Conservation (phyloP, 2,888 invertebrate genomes). For the Lithosia quadra region DNA sequence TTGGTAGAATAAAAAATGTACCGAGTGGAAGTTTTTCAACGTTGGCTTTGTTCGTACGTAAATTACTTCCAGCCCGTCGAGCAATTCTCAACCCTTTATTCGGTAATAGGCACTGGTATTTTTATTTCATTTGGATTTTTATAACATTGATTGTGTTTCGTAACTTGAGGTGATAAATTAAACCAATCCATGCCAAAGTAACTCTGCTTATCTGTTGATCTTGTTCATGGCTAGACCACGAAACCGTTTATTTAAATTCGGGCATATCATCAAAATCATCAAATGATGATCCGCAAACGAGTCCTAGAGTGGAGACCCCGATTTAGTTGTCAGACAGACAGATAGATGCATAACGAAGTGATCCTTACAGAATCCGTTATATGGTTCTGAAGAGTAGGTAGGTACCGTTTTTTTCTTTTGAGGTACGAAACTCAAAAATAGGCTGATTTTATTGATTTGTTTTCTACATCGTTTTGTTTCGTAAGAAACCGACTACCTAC, state of each 20-base stretch:
- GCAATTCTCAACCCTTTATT: conserved; percentile 6
- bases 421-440: not conserved
- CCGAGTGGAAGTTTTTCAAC: conserved; percentile 6
- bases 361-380: too few species aligned
- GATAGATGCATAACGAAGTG: too few species aligned
- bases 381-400: too few species aligned
- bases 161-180: not conserved
- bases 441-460: not conserved
- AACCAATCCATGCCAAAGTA: not conserved
- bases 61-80: conserved; percentile 10
- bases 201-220: not conserved
- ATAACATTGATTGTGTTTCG: not conserved
- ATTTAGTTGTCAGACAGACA: too few species aligned
- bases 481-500: not conserved
- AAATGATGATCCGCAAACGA: too few species aligned
- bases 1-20: not conserved
- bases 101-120: not conserved
- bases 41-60: not conserved
- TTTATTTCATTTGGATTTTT: not conserved
- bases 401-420: too few species aligned
- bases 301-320: too few species aligned
- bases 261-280: too few species aligned
- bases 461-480: not conserved
- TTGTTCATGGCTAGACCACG: too few species aligned
- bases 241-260: too few species aligned